Conservation (phyloP, 2,113 vertebrate species). For the Podarcis cretensis region DNA sequence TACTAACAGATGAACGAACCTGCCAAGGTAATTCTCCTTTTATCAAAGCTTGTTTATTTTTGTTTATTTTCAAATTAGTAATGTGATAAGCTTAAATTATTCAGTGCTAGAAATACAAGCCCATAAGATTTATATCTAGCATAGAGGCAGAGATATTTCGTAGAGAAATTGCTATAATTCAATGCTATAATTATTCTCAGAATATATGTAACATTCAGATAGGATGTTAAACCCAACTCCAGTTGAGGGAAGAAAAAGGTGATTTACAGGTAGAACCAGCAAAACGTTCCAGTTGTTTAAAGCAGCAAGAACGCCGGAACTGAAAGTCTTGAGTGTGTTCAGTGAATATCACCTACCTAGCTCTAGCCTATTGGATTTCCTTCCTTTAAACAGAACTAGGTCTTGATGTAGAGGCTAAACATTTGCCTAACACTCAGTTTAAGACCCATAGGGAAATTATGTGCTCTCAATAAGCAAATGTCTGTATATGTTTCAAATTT, state of each 20-base stretch:
- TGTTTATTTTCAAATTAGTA: not conserved
- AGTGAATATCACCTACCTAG: not conserved
- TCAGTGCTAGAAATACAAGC: not conserved
- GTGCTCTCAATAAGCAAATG: not conserved
- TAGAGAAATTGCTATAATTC: not conserved
- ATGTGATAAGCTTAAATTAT: not conserved
- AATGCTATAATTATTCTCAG: not conserved
- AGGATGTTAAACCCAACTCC: not conserved
- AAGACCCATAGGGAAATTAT: not conserved
- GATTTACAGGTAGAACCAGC: not conserved
- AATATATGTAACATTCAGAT: not conserved
- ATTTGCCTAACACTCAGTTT: not conserved
- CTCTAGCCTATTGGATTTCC: not conserved
- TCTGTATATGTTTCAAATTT: not conserved
- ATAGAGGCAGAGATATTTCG: not conserved
- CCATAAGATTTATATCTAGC: not conserved
- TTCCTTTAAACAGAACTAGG: too few species aligned
- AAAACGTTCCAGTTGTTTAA: not conserved
- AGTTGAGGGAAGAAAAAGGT: not conserved
- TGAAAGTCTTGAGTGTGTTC: not conserved
- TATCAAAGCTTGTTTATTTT: not conserved
- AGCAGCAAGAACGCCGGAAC: not conserved
- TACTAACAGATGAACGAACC: conserved; percentile 93
- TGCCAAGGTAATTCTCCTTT: conserved; percentile 88
- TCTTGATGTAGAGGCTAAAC: not conserved